Evolutionary conservation across 2,113 vertebrate species (phyloP).

Genomic region (Carassius carassius): DNA sequence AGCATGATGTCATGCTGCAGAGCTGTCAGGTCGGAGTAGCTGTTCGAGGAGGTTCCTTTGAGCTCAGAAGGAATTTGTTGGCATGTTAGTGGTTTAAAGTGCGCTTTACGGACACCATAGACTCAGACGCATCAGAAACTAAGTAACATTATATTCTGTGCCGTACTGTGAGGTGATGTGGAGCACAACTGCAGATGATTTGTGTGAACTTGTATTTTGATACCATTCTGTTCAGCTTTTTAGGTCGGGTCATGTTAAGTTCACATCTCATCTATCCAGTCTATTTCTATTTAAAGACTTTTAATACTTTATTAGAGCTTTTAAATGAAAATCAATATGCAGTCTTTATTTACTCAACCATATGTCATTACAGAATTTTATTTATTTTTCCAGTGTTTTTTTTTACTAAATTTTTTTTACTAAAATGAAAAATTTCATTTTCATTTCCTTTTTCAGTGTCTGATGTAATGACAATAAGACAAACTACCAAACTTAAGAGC

Average conservation of each 20-base stretch:
- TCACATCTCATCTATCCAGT: neutral
- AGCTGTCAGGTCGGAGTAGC: slow-evolving; percentile 30
- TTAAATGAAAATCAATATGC: neutral
- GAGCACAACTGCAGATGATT: slow-evolving; percentile 38
- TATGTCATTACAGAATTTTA: neutral
- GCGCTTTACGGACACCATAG: slow-evolving; percentile 46
- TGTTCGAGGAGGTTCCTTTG: slow-evolving; percentile 4
- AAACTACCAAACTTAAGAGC: neutral
- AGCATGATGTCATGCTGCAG: slow-evolving; percentile 46
- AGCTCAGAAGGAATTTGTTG: slow-evolving; percentile 37
- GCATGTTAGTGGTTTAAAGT: slow-evolving; percentile 40
- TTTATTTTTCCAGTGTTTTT: neutral
- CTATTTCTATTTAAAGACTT: slow-evolving; percentile 25
- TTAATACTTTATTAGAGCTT: neutral
- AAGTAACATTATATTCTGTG: slow-evolving; percentile 50
- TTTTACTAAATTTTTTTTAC: too few relatives aligned
- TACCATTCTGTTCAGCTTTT: slow-evolving; percentile 27
- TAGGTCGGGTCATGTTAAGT: slow-evolving; percentile 3
- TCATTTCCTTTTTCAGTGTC: neutral
- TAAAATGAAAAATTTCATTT: too few relatives aligned
- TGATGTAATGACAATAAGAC: neutral
- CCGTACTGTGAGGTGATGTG: slow-evolving; percentile 42
- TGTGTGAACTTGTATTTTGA: neutral
- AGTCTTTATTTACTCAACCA: neutral
- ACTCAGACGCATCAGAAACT: slow-evolving; percentile 54